A percentile compares a stretch with the other conserved stretches of the same genome.
Conservation (phyloP, 2,888 invertebrate genomes). For the Sphecodes monilicornis region DNA sequence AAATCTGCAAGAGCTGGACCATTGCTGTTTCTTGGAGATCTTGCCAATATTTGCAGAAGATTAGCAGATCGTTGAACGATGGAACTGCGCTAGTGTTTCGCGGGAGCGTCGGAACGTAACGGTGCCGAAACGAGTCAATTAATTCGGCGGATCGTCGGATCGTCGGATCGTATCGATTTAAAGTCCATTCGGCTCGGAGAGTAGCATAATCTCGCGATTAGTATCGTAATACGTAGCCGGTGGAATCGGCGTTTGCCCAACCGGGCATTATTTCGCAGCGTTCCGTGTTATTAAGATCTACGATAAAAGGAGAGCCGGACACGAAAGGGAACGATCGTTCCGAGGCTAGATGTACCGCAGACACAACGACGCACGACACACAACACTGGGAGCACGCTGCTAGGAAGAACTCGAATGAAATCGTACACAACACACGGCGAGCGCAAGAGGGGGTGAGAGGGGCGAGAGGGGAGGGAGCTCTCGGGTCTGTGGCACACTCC, state of each 20-base stretch:
- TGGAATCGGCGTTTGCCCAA: slow-evolving; percentile 59
- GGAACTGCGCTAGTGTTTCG: not conserved
- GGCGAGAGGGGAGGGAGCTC: not conserved
- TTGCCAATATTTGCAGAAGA: not conserved
- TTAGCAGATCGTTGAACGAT: not conserved
- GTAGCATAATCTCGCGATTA: slow-evolving; percentile 55
- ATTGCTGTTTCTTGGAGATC: not conserved
- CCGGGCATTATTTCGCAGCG: slow-evolving; percentile 56
- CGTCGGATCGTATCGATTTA: slow-evolving; percentile 46
- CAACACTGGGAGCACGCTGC: not conserved
- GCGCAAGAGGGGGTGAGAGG: too few relatives aligned
- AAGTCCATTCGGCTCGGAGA: slow-evolving; percentile 40
- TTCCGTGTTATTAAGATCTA: slow-evolving; percentile 63
- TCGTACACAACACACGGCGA: not conserved
- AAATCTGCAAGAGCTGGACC: not conserved
- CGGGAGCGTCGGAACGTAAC: not conserved
- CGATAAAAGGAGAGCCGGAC: slow-evolving; percentile 53
- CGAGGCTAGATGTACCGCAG: slow-evolving; percentile 10
- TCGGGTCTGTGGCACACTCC: not conserved
- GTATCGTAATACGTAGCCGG: slow-evolving; percentile 53
- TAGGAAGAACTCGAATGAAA: not conserved
- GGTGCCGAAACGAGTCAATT: slow-evolving; percentile 38
- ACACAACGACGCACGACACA: not conserved
- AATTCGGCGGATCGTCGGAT: slow-evolving; percentile 27
- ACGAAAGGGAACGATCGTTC: slow-evolving; percentile 51